These are phyloP conservation scores for Vireo altiloquus DNA, from an alignment of 2,113 vertebrate genomes.

Conservation along the genomic window DNA sequence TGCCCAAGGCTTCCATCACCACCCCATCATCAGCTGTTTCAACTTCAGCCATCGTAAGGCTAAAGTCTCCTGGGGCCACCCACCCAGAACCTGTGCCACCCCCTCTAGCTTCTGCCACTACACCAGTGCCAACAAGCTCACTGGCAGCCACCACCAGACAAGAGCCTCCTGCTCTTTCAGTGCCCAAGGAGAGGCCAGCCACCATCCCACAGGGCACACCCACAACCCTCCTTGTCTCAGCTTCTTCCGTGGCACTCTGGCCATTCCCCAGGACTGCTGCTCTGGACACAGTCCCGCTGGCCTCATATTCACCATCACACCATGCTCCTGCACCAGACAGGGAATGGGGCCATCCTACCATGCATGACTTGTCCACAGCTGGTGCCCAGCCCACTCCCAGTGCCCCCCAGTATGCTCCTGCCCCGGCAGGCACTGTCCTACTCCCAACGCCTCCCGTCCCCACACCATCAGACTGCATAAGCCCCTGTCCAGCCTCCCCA, in stretches of 20 bases:
- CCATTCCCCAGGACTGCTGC: not conserved
- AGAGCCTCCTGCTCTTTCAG: not conserved
- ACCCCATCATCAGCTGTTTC: not conserved
- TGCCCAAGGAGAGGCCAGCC: not conserved
- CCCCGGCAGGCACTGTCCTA: rapidly evolving
- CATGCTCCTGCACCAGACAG: not conserved
- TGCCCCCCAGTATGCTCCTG: rapidly evolving
- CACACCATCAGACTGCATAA: rapidly evolving
- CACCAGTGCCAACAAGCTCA: rapidly evolving
- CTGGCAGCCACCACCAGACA: not conserved
- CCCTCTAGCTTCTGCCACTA: not conserved
- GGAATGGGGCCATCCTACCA: not conserved
- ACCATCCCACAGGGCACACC: not conserved
- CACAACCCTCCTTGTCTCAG: not conserved
- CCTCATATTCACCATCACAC: not conserved
- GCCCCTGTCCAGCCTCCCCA: rapidly evolving
- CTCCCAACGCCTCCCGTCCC: rapidly evolving
- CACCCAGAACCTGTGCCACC: not conserved
- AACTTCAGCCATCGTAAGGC: not conserved
- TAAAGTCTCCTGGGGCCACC: not conserved
- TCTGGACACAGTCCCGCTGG: rapidly evolving
- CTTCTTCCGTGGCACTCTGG: rapidly evolving
- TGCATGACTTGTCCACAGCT: rapidly evolving
- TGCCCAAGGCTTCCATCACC: not conserved
- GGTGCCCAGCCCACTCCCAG: not conserved